These are phyloP conservation scores for Minunthozetes semirufus DNA, from an alignment of 2,888 invertebrate species.

Conservation along the genomic window DNA sequence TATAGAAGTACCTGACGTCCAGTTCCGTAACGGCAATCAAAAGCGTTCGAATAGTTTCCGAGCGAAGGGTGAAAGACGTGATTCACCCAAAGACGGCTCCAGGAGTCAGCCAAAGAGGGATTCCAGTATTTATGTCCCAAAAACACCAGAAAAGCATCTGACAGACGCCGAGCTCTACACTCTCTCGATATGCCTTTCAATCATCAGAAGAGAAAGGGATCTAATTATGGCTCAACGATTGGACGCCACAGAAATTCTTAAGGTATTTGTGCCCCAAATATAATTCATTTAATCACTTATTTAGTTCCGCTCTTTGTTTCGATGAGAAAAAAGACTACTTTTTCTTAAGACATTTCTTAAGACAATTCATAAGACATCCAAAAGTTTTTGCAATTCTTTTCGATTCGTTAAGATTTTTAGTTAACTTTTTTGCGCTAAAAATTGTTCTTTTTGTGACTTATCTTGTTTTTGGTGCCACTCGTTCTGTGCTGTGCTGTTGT, in stretches of 20 bases:
- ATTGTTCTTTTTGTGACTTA: too few relatives aligned
- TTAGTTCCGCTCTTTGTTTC: not conserved
- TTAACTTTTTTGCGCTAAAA: too few relatives aligned
- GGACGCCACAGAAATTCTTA: conserved; percentile 38
- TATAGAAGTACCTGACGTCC: conserved; percentile 1
- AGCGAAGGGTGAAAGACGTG: not conserved
- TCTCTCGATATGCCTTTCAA: conserved; percentile 36
- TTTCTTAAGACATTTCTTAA: too few relatives aligned
- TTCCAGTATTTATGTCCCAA: conserved; percentile 2
- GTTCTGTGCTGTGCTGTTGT: too few relatives aligned
- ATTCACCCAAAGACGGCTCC: not conserved
- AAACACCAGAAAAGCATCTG: conserved; percentile 28
- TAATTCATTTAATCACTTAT: not conserved
- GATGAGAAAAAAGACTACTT: not conserved
- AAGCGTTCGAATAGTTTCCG: conserved; percentile 14
- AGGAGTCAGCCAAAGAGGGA: conserved; percentile 4
- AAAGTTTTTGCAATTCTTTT: too few relatives aligned
- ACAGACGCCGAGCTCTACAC: conserved; percentile 37
- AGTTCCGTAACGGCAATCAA: not conserved
- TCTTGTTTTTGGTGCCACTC: too few relatives aligned
- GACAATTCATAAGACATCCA: too few relatives aligned
- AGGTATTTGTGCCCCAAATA: conserved; percentile 30
- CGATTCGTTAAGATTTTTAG: too few relatives aligned
- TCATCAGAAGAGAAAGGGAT: conserved; percentile 39
- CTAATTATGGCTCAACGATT: conserved; percentile 36